phyloP scores from a whole-genome alignment of 1,140 invertebrate species.

The Plectus sambesii region DNA sequence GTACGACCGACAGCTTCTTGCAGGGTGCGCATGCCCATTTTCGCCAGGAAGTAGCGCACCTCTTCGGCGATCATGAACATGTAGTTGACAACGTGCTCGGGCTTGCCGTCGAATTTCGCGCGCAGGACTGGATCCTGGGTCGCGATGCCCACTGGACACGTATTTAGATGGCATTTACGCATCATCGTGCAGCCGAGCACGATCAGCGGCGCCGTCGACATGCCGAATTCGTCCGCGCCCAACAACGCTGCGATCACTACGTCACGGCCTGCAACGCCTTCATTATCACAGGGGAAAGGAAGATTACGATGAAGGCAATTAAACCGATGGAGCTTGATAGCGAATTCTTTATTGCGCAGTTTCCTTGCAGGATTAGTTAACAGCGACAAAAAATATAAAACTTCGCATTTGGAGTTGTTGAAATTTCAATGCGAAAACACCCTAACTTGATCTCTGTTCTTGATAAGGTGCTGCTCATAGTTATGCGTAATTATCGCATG shows the following conservation, averaged over 20 bases:
- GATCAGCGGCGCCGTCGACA: conserved; percentile 87
- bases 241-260: conserved; percentile 87
- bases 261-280: conserved; percentile 60
- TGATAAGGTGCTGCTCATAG: no score
- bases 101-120: conserved; percentile 91
- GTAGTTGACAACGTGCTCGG: conserved; percentile 94
- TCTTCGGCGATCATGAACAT: conserved; percentile 95
- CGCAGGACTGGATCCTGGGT: conserved; percentile 85
- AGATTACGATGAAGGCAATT: conserved; percentile 13
- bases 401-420: no score
- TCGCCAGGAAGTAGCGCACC: conserved; percentile 66
- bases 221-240: conserved; percentile 95
- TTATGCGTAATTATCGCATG: no score
- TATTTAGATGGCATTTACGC: conserved; percentile 98
- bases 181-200: conserved; percentile 98
- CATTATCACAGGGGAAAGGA: neutral
- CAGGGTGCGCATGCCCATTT: conserved; percentile 72
- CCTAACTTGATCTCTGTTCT: no score
- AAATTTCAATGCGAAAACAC: no score
- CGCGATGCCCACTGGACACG: conserved; percentile 94
- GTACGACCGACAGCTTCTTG: conserved; percentile 88
- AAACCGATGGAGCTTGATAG: conserved; percentile 8
- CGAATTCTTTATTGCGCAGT: neutral
- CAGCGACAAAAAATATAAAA: no score
- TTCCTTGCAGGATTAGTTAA: no score